Conservation (phyloP, 2,888 invertebrate genomes). For the Mythimna vitellina region DNA sequence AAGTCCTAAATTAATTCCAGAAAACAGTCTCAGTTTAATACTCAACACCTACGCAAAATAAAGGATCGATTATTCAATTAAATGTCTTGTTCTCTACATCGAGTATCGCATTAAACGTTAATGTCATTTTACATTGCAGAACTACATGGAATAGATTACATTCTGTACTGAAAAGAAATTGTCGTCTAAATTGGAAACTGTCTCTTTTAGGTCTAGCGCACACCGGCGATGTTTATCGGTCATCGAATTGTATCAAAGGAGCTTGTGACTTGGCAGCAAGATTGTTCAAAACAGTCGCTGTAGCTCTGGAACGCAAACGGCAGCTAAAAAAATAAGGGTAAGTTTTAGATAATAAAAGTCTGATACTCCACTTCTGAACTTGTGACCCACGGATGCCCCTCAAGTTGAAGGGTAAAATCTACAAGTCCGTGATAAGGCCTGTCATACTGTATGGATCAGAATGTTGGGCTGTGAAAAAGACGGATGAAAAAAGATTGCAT, state of each 20-base stretch:
- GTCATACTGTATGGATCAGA: too few relatives aligned
- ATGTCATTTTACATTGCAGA: conserved; percentile 57
- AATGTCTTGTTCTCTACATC: conserved; percentile 49
- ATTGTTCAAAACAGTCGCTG: neutral
- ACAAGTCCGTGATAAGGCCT: too few relatives aligned
- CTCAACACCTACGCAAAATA: conserved; percentile 32
- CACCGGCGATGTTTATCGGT: conserved; percentile 21
- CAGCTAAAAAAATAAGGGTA: too few relatives aligned
- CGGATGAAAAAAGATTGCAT: too few relatives aligned
- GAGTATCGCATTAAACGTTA: conserved; percentile 60
- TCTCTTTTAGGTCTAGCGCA: conserved; percentile 37
- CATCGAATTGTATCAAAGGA: conserved; percentile 6
- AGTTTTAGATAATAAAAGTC: too few relatives aligned
- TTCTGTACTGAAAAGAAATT: conserved; percentile 59
- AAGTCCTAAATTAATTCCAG: conserved; percentile 30
- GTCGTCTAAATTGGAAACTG: conserved; percentile 59
- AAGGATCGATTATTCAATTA: conserved; percentile 59
- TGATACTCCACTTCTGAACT: too few relatives aligned
- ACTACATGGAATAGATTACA: conserved; percentile 59
- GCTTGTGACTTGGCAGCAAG: neutral
- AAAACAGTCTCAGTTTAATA: conserved; percentile 36
- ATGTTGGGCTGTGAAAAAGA: too few relatives aligned
- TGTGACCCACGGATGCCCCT: too few relatives aligned
- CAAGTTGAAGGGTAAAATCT: too few relatives aligned
- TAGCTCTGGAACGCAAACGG: too few relatives aligned